Evolutionary conservation across 1,140 invertebrate species (phyloP).

Genomic region (Sitophilus oryzae): DNA sequence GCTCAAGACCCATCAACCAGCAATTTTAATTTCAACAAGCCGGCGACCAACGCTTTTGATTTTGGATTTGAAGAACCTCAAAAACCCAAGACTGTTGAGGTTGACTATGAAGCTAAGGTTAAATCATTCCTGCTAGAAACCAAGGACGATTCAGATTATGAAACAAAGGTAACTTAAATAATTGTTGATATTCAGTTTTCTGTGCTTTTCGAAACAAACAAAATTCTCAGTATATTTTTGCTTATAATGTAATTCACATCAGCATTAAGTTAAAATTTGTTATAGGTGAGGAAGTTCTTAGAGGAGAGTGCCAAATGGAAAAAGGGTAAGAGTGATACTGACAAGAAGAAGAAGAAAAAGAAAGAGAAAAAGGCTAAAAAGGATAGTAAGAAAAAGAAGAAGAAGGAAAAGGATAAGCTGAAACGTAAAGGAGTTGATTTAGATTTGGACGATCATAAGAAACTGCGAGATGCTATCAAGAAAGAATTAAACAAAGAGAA

Average conservation of each 20-base stretch:
- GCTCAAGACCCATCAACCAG: conserved; percentile 48
- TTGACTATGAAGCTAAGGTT: conserved; percentile 65
- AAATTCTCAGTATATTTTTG: too few species aligned
- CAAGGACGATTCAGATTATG: conserved; percentile 76
- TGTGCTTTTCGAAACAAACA: too few species aligned
- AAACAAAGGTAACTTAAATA: conserved; percentile 60
- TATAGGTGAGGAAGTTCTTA: conserved; percentile 60
- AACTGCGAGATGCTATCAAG: conserved; percentile 60
- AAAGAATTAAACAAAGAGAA: conserved; percentile 47
- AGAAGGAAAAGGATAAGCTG: conserved; percentile 56
- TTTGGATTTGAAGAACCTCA: conserved; percentile 42
- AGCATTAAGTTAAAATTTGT: background rate
- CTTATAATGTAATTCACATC: too few species aligned
- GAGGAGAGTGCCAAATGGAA: conserved; percentile 75
- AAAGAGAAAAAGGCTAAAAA: conserved; percentile 61
- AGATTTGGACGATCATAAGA: conserved; percentile 60
- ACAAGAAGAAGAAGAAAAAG: conserved; percentile 66
- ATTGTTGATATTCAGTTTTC: conserved; percentile 34
- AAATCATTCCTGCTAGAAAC: conserved; percentile 70
- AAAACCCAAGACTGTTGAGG: conserved; percentile 44
- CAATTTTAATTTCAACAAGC: conserved; percentile 33
- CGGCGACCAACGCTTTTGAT: conserved; percentile 39
- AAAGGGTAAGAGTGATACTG: conserved; percentile 61
- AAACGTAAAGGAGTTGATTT: conserved; percentile 55
- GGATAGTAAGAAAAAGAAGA: conserved; percentile 60